These are phyloP conservation scores for Hyperopisus bebe DNA, from an alignment of 2,113 vertebrate genomes.

Conservation along the genomic window DNA sequence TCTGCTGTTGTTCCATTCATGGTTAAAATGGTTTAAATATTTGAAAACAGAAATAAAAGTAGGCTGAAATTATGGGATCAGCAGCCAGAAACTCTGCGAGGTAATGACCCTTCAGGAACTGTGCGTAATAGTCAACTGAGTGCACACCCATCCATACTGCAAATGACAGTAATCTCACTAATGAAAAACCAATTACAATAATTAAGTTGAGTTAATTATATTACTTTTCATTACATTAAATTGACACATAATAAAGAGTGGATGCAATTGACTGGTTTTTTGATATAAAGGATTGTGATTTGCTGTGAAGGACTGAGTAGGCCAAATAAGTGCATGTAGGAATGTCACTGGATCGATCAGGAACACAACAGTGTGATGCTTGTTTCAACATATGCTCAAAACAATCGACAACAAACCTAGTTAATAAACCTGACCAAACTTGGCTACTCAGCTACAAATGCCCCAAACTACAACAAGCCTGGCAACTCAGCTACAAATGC, in stretches of 20 bases:
- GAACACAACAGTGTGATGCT: neutral
- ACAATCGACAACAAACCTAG: neutral
- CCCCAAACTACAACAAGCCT: neutral
- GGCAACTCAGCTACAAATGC: neutral
- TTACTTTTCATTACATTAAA: neutral
- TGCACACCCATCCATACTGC: neutral
- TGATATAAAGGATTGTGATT: neutral
- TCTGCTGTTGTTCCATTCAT: neutral
- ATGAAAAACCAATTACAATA: neutral
- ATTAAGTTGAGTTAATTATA: neutral
- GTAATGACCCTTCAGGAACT: neutral
- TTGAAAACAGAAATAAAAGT: neutral
- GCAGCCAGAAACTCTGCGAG: neutral
- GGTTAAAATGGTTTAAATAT: neutral
- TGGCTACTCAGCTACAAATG: neutral
- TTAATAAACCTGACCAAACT: neutral
- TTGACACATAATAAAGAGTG: neutral
- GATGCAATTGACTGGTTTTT: neutral
- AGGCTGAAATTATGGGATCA: neutral
- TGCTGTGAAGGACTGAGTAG: neutral
- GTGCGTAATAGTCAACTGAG: neutral
- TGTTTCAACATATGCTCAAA: neutral
- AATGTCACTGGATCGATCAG: neutral
- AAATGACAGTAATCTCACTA: neutral
- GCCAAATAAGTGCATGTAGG: neutral